These are phyloP conservation scores for Trinorchestia longiramus DNA, from an alignment of 1,140 invertebrate species.

Conservation along the genomic window DNA sequence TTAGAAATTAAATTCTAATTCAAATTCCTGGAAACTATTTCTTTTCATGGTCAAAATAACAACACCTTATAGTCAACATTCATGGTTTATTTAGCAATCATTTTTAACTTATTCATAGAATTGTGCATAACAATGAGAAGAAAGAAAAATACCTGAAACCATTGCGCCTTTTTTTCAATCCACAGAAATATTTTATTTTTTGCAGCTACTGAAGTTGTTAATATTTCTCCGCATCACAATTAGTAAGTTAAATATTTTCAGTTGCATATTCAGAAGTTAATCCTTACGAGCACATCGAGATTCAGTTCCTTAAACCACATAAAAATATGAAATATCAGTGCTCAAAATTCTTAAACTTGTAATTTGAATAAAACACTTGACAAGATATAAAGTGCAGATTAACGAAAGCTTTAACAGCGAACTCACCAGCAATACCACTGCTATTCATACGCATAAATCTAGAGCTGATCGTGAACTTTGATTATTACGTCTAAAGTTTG, in stretches of 20 bases:
- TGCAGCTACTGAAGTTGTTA: neutral
- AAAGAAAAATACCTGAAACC: neutral
- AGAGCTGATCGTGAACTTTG: neutral
- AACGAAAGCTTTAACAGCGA: too few species aligned
- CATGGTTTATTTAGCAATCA: constrained; percentile 30
- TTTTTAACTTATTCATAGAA: constrained; percentile 16
- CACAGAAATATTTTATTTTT: neutral
- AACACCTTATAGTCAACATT: neutral
- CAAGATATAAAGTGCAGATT: too few species aligned
- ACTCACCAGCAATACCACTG: too few species aligned
- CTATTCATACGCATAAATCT: too few species aligned
- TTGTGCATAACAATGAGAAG: constrained; percentile 43
- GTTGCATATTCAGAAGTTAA: neutral
- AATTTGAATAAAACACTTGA: too few species aligned
- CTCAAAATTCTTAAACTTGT: too few species aligned
- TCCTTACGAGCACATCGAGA: neutral
- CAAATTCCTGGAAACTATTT: neutral
- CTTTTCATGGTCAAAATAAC: neutral
- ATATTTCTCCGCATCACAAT: neutral
- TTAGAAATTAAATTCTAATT: neutral
- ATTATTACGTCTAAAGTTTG: neutral
- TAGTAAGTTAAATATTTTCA: neutral
- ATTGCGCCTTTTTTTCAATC: neutral
- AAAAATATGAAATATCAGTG: neutral
- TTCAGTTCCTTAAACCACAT: neutral